Base-by-base conservation (phyloP, 2,888 invertebrate species). In the Nebria salina region DNA sequence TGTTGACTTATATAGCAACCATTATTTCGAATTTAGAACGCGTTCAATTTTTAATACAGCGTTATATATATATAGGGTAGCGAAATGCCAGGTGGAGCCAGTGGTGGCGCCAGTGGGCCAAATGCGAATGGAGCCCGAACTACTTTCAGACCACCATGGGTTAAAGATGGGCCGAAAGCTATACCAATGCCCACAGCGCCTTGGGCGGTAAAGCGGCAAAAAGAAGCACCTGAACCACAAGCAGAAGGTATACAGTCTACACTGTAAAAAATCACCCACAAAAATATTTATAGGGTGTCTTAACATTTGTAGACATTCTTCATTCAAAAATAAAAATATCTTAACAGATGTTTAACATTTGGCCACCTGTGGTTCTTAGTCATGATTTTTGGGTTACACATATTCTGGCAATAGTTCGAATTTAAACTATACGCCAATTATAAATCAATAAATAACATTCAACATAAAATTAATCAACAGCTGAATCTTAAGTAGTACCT, bases 121-220 rank as follows among this genome's bases (percentile, higher is more conserved):
- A 88, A 90, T 34, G 89, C 91, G 72, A 83, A 86, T n/a, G 86
- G 85, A 6, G 91, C 92, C 86, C 90, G 94, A 83, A 93, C 93
- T 83, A 93, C 92, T 82, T 94, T 93, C 87, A 90, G 94, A 83
- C 94, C 95, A 65, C 94, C 95, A 6, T 95, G 95, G 93, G 94
- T 95, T 76, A 94, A 94, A 86, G 93, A 92, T 83, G 91, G 91
- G 15, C 92, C 93, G 20, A 88, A 92, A 2, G 91, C 90, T 9
- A 89, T 90, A 87, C 91, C 92, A 6, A 85, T 90, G 1, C 91
- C 91, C 1, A 89, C 92, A 0, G 92, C 93, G 7, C 90, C 93
- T 1, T 94, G 93, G 93, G 90, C 92, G 9, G 90, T 93, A 83
- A 91, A 91, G 82, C 85, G 90, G 88, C 26, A 84, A 15, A 85